Conservation (phyloP, 2,797 vertebrate genomes). For the Halcyon chelicuti region DNA sequence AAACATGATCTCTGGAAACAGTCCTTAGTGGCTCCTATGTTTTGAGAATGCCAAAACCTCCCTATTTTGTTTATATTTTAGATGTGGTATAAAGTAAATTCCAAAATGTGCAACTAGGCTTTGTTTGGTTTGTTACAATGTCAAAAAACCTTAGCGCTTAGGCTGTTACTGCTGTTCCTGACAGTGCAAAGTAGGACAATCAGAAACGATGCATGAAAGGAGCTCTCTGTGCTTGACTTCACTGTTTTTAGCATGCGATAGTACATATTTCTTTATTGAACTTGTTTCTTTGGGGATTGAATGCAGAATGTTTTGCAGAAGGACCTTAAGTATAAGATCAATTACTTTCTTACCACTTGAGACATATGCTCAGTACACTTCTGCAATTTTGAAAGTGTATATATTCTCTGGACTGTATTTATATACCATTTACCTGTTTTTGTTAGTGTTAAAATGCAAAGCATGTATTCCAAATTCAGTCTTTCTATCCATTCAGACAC, state of each 20-base stretch:
- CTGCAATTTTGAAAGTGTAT: neutral
- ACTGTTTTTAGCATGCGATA: neutral
- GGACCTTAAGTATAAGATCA: neutral
- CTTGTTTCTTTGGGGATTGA: neutral
- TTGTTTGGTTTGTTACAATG: constrained; percentile 26
- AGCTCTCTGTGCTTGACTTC: neutral
- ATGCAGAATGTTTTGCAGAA: neutral
- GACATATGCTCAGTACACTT: neutral
- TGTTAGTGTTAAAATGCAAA: neutral
- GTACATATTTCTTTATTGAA: neutral
- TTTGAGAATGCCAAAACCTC: neutral
- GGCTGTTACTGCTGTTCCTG: neutral
- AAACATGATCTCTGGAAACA: constrained; percentile 9
- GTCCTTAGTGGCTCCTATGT: neutral
- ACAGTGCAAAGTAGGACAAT: constrained; percentile 55
- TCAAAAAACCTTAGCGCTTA: constrained; percentile 23
- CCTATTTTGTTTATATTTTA: neutral
- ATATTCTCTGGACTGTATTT: neutral
- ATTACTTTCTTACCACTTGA: neutral
- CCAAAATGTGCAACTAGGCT: neutral
- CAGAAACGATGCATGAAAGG: constrained; percentile 27
- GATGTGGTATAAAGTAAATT: neutral
- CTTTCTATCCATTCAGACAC: neutral
- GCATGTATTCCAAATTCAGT: neutral
- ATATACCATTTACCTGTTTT: neutral